A percentile compares a stretch with the other conserved stretches of the same genome.
Evolutionary conservation across 2,113 vertebrate genomes (phyloP).

Genomic region (Rhabdornis inornatus): DNA sequence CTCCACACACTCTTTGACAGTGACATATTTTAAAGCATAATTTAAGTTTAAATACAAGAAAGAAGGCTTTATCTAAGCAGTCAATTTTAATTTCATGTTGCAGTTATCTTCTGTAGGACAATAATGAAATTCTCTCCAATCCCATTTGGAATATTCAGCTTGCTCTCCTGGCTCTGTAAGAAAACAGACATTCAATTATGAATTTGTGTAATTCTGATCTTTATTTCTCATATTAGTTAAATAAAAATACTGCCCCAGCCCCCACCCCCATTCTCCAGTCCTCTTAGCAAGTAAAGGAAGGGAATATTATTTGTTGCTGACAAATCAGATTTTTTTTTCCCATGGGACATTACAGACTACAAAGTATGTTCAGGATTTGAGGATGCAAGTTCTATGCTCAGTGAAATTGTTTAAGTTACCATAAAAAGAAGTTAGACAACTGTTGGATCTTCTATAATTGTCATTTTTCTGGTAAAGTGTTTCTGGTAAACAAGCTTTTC

Average conservation of each 20-base stretch:
- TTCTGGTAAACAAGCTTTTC: background rate
- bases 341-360: background rate
- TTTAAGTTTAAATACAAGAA: background rate
- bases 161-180: background rate
- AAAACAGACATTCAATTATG: background rate
- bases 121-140: background rate
- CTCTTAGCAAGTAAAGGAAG: background rate
- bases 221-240: background rate
- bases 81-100: background rate
- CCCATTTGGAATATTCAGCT: background rate
- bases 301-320: background rate
- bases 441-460: background rate
- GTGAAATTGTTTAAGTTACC: background rate
- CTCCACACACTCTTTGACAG: background rate
- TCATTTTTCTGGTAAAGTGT: background rate
- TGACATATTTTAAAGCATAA: background rate
- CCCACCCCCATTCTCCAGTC: background rate
- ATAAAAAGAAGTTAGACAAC: background rate
- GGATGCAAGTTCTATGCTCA: background rate
- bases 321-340: background rate
- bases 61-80: background rate
- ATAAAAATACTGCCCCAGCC: background rate
- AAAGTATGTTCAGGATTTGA: background rate
- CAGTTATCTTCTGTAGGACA: background rate
- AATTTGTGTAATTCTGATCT: background rate